Conservation (phyloP, 2,888 invertebrate genomes). For the Autographa gamma region DNA sequence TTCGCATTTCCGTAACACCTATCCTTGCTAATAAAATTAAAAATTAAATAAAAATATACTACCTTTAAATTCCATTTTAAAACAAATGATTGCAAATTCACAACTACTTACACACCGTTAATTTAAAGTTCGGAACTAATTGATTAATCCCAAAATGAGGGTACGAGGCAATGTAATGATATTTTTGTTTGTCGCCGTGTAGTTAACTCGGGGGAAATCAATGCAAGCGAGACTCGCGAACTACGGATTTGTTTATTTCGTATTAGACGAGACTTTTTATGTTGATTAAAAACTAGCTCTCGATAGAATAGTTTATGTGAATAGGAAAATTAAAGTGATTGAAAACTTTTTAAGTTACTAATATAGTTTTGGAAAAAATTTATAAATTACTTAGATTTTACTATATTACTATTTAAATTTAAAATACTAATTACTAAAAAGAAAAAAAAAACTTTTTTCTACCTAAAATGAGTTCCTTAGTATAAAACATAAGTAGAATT, state of each 20-base stretch:
- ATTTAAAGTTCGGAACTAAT: slow-evolving; percentile 25
- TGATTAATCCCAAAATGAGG: slow-evolving; percentile 49
- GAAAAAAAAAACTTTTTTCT: no score
- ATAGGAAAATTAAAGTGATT: background rate
- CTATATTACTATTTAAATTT: no score
- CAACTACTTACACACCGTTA: background rate
- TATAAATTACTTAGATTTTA: no score
- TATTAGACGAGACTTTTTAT: slow-evolving; percentile 30
- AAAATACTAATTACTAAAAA: no score
- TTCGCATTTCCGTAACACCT: no score
- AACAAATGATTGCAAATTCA: no score
- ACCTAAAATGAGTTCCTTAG: no score
- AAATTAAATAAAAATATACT: no score
- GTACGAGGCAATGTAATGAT: slow-evolving; percentile 45
- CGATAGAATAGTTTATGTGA: background rate
- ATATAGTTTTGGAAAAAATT: background rate
- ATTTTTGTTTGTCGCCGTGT: slow-evolving; percentile 44
- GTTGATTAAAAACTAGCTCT: slow-evolving; percentile 18
- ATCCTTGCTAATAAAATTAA: no score
- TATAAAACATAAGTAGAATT: no score
- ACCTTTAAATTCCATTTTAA: no score
- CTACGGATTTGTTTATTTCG: slow-evolving; percentile 26
- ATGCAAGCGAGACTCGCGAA: slow-evolving; percentile 22
- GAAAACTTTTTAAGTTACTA: background rate
- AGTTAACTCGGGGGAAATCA: slow-evolving; percentile 63